Evolutionary conservation across 2,113 vertebrate genomes (phyloP).

Genomic region (Oxyura jamaicensis): DNA sequence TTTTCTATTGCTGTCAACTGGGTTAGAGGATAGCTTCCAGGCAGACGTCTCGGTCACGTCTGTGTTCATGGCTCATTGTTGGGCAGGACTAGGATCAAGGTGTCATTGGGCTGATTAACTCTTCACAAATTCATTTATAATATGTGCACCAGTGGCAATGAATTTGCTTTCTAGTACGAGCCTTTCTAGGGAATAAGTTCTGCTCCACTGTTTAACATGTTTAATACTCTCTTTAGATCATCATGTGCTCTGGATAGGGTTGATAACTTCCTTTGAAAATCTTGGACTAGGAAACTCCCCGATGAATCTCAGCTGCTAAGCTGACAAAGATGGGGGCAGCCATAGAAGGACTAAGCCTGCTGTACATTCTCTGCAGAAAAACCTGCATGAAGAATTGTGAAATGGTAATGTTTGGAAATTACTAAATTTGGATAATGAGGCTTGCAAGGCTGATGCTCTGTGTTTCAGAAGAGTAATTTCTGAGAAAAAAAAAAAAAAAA

Average conservation of each 20-base stretch:
- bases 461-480: neutral
- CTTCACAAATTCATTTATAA: neutral
- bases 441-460: neutral
- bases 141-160: too few relatives aligned
- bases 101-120: neutral
- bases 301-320: neutral
- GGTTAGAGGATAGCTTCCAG: slow-evolving; percentile 20
- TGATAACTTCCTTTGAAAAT: neutral
- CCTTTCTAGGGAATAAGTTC: neutral
- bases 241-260: neutral
- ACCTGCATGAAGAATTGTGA: neutral
- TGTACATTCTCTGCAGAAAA: neutral
- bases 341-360: neutral
- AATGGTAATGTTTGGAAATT: neutral
- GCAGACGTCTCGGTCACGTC: neutral
- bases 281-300: neutral
- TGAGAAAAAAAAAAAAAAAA: neutral
- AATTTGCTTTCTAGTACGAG: neutral
- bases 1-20: slow-evolving; percentile 10
- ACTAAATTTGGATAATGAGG: neutral
- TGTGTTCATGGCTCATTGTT: neutral
- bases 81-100: neutral
- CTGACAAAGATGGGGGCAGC: neutral
- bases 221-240: neutral
- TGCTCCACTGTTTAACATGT: neutral